These are phyloP conservation scores for Venusia cambrica DNA, from an alignment of 2,888 invertebrate genomes.

Conservation along the genomic window DNA sequence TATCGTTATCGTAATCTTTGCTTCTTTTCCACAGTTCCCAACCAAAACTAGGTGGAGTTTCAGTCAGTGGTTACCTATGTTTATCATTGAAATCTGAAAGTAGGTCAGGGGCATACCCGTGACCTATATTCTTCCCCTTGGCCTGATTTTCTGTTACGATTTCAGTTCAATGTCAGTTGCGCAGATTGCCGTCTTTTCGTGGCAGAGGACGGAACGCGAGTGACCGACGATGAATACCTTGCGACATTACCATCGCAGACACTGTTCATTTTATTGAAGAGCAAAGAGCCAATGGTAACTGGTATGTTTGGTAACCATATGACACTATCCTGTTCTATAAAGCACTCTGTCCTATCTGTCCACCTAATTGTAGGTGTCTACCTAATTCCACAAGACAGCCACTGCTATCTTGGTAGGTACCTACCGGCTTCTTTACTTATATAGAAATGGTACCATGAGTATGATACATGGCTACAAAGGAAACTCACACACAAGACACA, in stretches of 20 bases:
- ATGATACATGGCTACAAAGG: too few relatives aligned
- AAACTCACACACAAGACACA: too few relatives aligned
- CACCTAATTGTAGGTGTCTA: too few relatives aligned
- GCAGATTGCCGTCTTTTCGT: slow-evolving; percentile 77
- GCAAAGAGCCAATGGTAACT: slow-evolving; percentile 80
- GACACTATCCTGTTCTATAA: too few relatives aligned
- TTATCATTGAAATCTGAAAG: slow-evolving; percentile 37
- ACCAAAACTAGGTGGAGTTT: slow-evolving; percentile 29
- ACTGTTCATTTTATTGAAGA: slow-evolving; percentile 82
- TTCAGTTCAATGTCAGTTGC: slow-evolving; percentile 73
- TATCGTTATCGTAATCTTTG: slow-evolving; percentile 12
- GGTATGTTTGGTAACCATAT: slow-evolving; percentile 57
- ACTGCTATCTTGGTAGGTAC: too few relatives aligned
- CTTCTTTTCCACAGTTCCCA: slow-evolving; percentile 13
- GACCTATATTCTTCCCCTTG: slow-evolving; percentile 58
- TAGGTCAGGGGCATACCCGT: slow-evolving; percentile 61
- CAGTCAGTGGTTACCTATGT: slow-evolving; percentile 35
- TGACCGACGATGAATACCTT: slow-evolving; percentile 89
- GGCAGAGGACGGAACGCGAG: slow-evolving; percentile 85
- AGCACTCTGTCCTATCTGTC: too few relatives aligned
- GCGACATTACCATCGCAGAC: slow-evolving; percentile 87
- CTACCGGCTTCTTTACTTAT: too few relatives aligned
- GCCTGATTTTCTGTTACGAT: slow-evolving; percentile 47
- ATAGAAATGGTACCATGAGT: too few relatives aligned
- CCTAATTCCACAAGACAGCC: too few relatives aligned